These are phyloP conservation scores for Arenicola marina DNA, from an alignment of 2,888 invertebrate genomes.

Conservation along the genomic window DNA sequence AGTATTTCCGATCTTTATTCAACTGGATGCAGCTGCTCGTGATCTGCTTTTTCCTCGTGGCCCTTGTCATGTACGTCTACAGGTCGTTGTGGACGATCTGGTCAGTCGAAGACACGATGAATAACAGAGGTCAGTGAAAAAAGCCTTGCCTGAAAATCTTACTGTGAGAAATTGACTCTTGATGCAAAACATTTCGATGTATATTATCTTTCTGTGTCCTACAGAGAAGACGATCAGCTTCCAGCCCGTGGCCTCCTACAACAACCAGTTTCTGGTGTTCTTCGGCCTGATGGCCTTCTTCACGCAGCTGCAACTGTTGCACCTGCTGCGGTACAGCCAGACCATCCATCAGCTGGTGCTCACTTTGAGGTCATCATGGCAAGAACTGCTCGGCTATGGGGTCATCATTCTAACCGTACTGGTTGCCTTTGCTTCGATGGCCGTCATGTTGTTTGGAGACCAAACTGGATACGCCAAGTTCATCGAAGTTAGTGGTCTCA, in stretches of 20 bases:
- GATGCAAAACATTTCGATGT: background rate
- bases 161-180: background rate
- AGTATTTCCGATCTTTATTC: conserved; percentile 6
- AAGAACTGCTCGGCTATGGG: background rate
- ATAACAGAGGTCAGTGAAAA: conserved; percentile 9
- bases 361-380: background rate
- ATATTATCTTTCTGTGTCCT: background rate
- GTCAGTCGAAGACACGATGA: conserved; percentile 9
- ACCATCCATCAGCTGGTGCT: conserved; percentile 4
- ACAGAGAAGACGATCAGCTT: conserved; percentile 11
- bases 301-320: conserved; percentile 13
- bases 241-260: background rate
- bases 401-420: background rate
- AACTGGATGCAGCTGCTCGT: conserved; percentile 8
- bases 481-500: too few relatives aligned
- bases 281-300: conserved; percentile 13
- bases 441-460: background rate
- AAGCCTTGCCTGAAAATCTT: background rate
- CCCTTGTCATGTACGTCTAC: conserved; percentile 2
- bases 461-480: background rate
- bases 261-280: conserved; percentile 3
- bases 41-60: conserved; percentile 5
- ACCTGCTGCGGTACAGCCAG: conserved; percentile 18
- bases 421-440: background rate
- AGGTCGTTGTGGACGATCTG: conserved; percentile 9